Percentiles rank a stretch among this genome's conserved stretches.
phyloP scores from a whole-genome alignment of 2,888 invertebrate genomes.

The Octonoba sinensis region DNA sequence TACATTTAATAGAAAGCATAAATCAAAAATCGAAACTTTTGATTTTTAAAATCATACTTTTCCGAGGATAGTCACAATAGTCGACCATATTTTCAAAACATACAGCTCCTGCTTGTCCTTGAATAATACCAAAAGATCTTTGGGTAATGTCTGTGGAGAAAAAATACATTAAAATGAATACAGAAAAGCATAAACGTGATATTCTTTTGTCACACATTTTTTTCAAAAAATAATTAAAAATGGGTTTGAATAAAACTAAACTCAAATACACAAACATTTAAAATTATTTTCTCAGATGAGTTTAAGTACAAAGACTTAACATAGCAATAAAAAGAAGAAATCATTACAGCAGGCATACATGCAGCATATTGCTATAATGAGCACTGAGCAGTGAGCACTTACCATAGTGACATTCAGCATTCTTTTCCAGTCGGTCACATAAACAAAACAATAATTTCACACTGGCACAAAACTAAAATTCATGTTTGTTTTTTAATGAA shows the following conservation, averaged over 20 bases:
- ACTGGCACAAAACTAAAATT: no score
- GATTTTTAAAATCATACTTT: constrained; percentile 28
- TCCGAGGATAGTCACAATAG: constrained; percentile 34
- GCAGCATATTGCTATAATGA: no score
- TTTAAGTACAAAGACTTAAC: not conserved
- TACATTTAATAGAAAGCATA: not conserved
- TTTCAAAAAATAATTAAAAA: not conserved
- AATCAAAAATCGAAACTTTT: not conserved
- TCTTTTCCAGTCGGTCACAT: no score
- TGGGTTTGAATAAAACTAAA: not conserved
- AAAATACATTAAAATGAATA: not conserved
- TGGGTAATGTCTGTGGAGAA: constrained; percentile 33
- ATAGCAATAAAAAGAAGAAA: no score
- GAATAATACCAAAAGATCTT: constrained; percentile 26
- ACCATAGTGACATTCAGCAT: no score
- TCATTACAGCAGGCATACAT: no score
- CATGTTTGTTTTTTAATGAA: not conserved
- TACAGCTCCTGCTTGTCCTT: constrained; percentile 46
- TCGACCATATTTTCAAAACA: constrained; percentile 49
- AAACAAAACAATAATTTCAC: no score
- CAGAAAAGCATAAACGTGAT: no score
- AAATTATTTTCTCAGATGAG: no score
- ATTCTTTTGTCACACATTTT: not conserved
- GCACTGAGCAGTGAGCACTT: no score
- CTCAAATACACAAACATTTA: not conserved